Base-by-base conservation (phyloP, 2,888 invertebrate species). In the Agrilus cyanescens region DNA sequence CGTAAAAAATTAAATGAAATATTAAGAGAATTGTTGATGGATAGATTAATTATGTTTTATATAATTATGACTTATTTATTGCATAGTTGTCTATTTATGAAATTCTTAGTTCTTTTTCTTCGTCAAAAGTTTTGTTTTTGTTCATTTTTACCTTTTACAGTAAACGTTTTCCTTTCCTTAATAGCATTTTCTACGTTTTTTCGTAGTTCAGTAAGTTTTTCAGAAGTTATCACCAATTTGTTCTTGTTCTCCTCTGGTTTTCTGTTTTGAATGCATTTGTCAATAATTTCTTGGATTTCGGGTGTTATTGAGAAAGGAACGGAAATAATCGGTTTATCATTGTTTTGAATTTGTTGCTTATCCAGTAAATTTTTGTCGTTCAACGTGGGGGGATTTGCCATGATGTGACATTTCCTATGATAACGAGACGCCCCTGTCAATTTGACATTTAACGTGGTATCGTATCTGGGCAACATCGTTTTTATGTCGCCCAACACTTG, bases 131-230 rank as follows among this genome's bases (percentile, higher is more conserved):
- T 25, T 10, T 25, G 8, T 10, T 25, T 25, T 10, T 41, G 12
- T 25, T 14, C 29, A 40, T 13, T 15, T 40, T 46, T 50, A 63
- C 65, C 65, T 78, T 60, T 81, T 12, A 66, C 78, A 57, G 78
- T 78, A 54, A 82, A 83, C 25, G 79, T 75, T 62, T 76, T 78
- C 49, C 72, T 76, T 4, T 77, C 76, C 52, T 69, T 77, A 57
- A 78, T 74, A 1, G 82, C 81, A 39, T 66, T 71, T 16, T 82
- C 82, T 1, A 81, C 80, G 47, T 73, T 68, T 51, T 76, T 77
- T 46, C 75, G 74, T 43, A 83, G 59, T 46, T 78, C 76, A 57
- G 72, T 72, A 69, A 82, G 73, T 57, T 79, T 68, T 8, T 82
- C 82, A 34, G 71, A 73, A 46, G 75, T 75, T 35, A 82, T 78